phyloP scores from a whole-genome alignment of 1,140 invertebrate genomes.

The Conus betulinus region DNA sequence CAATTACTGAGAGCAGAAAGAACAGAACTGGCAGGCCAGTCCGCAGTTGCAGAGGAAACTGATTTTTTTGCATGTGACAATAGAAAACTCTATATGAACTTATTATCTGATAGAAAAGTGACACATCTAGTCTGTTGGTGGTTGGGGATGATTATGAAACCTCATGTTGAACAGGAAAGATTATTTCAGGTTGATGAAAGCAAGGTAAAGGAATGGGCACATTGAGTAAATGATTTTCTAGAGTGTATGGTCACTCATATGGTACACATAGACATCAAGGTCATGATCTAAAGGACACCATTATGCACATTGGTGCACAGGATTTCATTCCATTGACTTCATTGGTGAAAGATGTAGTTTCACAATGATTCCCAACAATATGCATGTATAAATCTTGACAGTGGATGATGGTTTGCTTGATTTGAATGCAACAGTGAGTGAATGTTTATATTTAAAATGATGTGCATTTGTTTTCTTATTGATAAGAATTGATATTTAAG shows the following conservation, averaged over 20 bases:
- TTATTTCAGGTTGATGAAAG: too few species aligned
- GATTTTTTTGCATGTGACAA: too few species aligned
- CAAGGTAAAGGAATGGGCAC: too few species aligned
- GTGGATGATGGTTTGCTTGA: neutral
- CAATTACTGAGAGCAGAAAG: too few species aligned
- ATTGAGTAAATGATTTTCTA: too few species aligned
- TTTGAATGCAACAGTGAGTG: neutral
- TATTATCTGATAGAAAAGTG: too few species aligned
- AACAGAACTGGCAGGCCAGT: too few species aligned
- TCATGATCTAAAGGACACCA: neutral
- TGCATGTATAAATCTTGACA: neutral
- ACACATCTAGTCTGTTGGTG: too few species aligned
- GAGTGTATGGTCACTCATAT: neutral
- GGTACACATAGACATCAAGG: neutral
- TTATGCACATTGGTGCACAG: neutral
- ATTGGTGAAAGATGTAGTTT: constrained; percentile 1
- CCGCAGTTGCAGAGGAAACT: too few species aligned
- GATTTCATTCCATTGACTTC: neutral
- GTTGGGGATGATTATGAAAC: too few species aligned
- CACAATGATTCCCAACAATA: neutral
- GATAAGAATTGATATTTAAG: neutral
- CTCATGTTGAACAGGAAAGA: too few species aligned
- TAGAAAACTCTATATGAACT: too few species aligned
- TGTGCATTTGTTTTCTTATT: neutral
- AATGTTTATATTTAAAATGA: neutral